Base-by-base conservation (phyloP, 2,888 invertebrate genomes). In the Chromoteleia sp. region DNA sequence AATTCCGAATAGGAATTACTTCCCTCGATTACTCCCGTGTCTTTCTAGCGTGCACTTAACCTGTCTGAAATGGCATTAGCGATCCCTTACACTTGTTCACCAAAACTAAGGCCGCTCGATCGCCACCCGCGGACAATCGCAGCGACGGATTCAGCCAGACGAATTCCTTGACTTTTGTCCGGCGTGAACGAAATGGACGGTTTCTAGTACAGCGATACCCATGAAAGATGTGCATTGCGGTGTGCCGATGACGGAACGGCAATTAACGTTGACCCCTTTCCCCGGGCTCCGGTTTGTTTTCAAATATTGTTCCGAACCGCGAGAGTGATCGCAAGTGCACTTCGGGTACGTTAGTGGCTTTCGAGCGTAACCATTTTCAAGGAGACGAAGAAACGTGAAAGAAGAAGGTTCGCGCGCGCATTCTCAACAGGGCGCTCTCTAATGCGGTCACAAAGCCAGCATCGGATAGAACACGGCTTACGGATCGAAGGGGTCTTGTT, bases 361-460 rank as follows among this genome's bases (percentile, higher is more conserved):
- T 77, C 52, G 68, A 77, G 70, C 65, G 71, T 65, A 70, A 65
- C 54, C 65, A 75, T 67, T 75, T 78, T 54, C 41, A 74, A 74
- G 59, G 21, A 74, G 63, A 50, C 48, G 68, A 77, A 74, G 52
- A 65, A 67, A 77, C 70, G 59, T 56, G 45, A 75, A 70, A 75
- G 56, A 33, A 75, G 25, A 71, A 67, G 77, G 74, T 71, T 36
- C n/a, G 50, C 39, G 33, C 67, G 50, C 52, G n/a, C 41, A 67
- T 65, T 61, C 14, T 50, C 25, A 67, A 74, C 58, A 65, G 67
- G 58, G 70, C 52, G 48, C 74, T 79, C 77, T 77, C 59, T 77
- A 67, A 80, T 83, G 77, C 80, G 79, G 70, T 80, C 82, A 83
- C 82, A 83, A 80, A 79, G 82, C 76, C 76, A 76, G 79, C 43